These are phyloP conservation scores for Gobio occitaniae DNA, from an alignment of 2,797 vertebrate genomes.

Conservation along the genomic window DNA sequence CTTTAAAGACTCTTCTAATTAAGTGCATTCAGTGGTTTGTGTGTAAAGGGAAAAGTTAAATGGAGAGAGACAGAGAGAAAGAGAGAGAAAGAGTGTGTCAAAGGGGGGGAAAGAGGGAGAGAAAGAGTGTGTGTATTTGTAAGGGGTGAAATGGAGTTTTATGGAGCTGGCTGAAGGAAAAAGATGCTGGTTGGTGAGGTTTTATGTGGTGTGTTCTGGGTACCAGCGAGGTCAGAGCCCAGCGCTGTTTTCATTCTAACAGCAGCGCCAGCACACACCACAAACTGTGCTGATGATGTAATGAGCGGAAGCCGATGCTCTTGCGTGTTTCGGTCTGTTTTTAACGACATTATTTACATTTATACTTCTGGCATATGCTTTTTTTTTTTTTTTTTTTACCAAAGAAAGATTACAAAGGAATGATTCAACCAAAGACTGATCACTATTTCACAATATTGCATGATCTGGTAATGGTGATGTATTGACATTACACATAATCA, in stretches of 20 bases:
- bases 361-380: conserved; percentile 3
- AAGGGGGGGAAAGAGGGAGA: neutral
- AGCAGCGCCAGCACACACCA: conserved; percentile 36
- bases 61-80: conserved; percentile 1
- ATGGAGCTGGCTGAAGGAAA: conserved; percentile 72
- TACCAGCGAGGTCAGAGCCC: conserved; percentile 51
- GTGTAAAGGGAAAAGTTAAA: conserved; percentile 50
- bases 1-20: conserved; percentile 47
- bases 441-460: conserved; percentile 22
- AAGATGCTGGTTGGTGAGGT: conserved; percentile 69
- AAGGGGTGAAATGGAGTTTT: conserved; percentile 76
- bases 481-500: conserved; percentile 24
- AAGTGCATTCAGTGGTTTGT: conserved; percentile 51
- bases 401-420: neutral
- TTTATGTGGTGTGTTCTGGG: conserved; percentile 60
- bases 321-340: conserved; percentile 33
- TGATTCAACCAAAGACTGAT: neutral
- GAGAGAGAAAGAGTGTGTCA: conserved; percentile 13
- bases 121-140: conserved; percentile 39
- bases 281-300: conserved; percentile 39
- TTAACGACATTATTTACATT: conserved; percentile 32
- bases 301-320: conserved; percentile 22
- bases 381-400: neutral
- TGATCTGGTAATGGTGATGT: conserved; percentile 35
- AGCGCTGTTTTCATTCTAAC: conserved; percentile 32